These are phyloP conservation scores for Protosalanx chinensis DNA, from an alignment of 2,797 vertebrate genomes.

Conservation along the genomic window DNA sequence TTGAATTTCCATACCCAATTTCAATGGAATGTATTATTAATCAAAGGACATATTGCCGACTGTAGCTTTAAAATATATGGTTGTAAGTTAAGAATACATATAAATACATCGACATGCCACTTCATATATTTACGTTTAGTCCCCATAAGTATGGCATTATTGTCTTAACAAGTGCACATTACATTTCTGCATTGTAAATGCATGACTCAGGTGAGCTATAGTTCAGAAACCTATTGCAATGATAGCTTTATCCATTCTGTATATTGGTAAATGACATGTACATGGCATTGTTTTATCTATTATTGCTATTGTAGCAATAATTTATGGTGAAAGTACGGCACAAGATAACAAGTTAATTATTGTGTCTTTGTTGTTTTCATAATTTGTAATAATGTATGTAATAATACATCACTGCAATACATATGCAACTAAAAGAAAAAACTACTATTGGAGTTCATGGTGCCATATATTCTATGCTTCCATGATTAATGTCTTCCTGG, in stretches of 20 bases:
- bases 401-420: conserved; percentile 2
- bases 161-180: conserved; percentile 17
- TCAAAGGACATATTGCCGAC: neutral
- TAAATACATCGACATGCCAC: neutral
- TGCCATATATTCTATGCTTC: neutral
- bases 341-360: neutral
- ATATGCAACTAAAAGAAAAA: conserved; percentile 2
- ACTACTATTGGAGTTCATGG: neutral
- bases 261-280: neutral
- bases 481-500: no score
- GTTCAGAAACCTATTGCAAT: conserved; percentile 16
- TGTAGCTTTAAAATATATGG: neutral
- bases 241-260: conserved; percentile 7
- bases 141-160: conserved; percentile 18
- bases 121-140: conserved; percentile 19
- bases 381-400: neutral
- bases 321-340: conserved; percentile 1
- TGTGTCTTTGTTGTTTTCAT: neutral
- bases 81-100: neutral
- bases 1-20: neutral
- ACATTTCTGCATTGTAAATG: conserved; percentile 16
- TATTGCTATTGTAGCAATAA: conserved; percentile 4
- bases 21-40: neutral
- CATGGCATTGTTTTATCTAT: neutral
- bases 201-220: conserved; percentile 19